These are phyloP conservation scores for Eubasilissa regina DNA, from an alignment of 1,140 invertebrate genomes.

Conservation along the genomic window DNA sequence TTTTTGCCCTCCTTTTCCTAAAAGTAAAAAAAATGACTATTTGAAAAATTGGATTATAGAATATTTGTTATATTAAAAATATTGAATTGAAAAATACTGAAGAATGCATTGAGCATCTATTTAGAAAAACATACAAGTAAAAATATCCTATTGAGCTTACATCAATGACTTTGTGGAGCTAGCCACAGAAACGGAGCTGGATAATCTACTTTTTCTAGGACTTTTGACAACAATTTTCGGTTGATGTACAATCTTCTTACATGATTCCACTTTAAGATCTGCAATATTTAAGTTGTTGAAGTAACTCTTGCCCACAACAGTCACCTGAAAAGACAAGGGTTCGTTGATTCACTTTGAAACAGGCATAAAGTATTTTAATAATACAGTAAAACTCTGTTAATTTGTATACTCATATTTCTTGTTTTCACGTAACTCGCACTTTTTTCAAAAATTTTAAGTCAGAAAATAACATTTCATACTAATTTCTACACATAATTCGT, in stretches of 20 bases:
- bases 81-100: too few relatives aligned
- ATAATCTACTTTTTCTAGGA: background rate
- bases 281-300: conserved; percentile 15
- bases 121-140: too few relatives aligned
- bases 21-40: background rate
- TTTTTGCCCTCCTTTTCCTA: conserved; percentile 12
- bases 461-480: too few relatives aligned
- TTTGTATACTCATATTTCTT: too few relatives aligned
- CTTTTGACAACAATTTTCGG: background rate
- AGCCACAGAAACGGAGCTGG: background rate
- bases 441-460: too few relatives aligned
- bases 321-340: background rate
- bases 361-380: too few relatives aligned
- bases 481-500: too few relatives aligned
- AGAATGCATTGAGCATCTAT: background rate
- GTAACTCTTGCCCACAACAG: conserved; percentile 20
- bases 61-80: too few relatives aligned
- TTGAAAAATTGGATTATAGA: too few relatives aligned
- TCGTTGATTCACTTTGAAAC: too few relatives aligned
- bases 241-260: background rate
- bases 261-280: background rate
- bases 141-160: background rate
- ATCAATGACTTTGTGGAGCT: conserved; percentile 4
- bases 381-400: too few relatives aligned
- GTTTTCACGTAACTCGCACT: too few relatives aligned